Evolutionary conservation across 2,113 vertebrate species (phyloP), one percentile per base, ranked within the genome.

Genomic region (Dicerorhinus sumatrensis): DNA sequence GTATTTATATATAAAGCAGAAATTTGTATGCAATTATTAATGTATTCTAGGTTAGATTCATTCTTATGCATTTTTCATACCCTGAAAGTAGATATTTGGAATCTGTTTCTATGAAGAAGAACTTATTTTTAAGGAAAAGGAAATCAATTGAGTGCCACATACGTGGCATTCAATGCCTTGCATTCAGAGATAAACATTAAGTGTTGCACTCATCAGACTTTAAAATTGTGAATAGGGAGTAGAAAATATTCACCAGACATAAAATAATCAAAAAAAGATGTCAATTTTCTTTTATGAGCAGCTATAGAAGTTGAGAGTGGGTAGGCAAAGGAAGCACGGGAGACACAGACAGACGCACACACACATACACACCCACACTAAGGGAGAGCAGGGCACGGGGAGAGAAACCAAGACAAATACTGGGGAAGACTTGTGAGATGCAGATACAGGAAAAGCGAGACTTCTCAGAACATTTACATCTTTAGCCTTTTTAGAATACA

Each of bases 61-160:
- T 69, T 91, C 56, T 73, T 83, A n/a, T 3, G 8, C 12, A 72
- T 76, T 82, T 27, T 88, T 89, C 3, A 27, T 73, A 18, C 31
- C 16, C 14, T 65, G 56, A 58, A 56, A 48, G 54, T 18, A 84
- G 46, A 42, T 81, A 69, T n/a, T 69, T 95, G 11, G 58, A 62
- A 48, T 39, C 20, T 86, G 33, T 82, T 87, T 93, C n/a, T 70
- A 33, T 54, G 91, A 86, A 82, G 39, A 93, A 54, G 4, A 42
- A 80, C n/a, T 85, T 86, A 58, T 67, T 96, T 89, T 83, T 31
- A 88, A 72, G 42, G 69, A 79, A 77, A 77, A 77, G 91, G n/a
- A 82, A 91, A 69, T 80, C 54, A 90, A 6, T 25, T 21, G 6
- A 86, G 46, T 69, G 23, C 8, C 25, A 9, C 25, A 23, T 75